Evolutionary conservation across 2,888 invertebrate species (phyloP), one percentile per base, ranked within the genome.

Genomic region (Stenoptilia bipunctidactyla): DNA sequence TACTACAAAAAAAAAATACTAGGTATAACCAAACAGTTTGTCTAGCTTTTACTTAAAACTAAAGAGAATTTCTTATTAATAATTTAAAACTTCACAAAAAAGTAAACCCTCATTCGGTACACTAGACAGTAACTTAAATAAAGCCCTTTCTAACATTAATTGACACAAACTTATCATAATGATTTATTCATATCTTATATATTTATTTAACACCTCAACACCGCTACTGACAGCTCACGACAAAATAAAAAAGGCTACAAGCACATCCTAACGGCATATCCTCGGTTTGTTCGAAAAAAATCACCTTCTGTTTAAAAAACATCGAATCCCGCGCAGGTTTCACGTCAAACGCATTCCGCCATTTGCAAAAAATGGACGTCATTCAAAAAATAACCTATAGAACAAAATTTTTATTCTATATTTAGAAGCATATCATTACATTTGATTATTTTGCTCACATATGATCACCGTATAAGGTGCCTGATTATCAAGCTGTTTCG

Each of bases 381-480:
- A 56, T 46, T 46, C 53, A 40, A 54, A 64, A 73, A 74, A 56
- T 44, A 52, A 60, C 49, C 45, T 40, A 51, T 52, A 52, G 47
- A 55, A 56, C 56, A 61, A 66, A 70, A 58, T 62, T 58, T 56
- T 58, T 54, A 53, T 46, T 42, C 52, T 47, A 56, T 69, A 70
- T 51, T 52, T 56, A 49, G 53, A 45, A 45, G 20, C 20, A 56
- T 50, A 12, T 53, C 54, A 52, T 53, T 61, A 74, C 75, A 66
- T 51, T 58, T 60, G 56, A 68, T 30, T 73, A 72, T 80, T 80
- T 80, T 68, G 70, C 34, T 55, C 66, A 74, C 80, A 83, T 80
- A 66, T 80, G 82, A 77, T 48, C 58, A 45, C 76, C 80, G 64
- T 80, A 83, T 82, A 72, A 70, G 82, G 82, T 50, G 79, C 69